These are phyloP conservation scores for Haemorhous mexicanus DNA, from an alignment of 2,113 vertebrate species.

Conservation along the genomic window DNA sequence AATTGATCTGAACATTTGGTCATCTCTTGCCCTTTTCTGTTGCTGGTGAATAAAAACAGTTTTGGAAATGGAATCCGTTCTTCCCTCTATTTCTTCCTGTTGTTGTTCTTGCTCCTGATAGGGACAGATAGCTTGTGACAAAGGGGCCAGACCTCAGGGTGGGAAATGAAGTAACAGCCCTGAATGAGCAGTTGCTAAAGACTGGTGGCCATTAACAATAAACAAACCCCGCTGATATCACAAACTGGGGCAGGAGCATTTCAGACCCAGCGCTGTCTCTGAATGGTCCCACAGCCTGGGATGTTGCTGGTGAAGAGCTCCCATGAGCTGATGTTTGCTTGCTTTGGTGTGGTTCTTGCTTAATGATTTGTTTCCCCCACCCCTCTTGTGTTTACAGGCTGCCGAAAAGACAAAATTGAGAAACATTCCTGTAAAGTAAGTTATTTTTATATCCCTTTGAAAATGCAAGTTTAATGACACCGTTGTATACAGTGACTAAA, in stretches of 20 bases:
- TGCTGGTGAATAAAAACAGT: slow-evolving; percentile 58
- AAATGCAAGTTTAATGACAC: slow-evolving; percentile 22
- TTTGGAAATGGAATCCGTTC: slow-evolving; percentile 3
- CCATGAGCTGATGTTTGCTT: background rate
- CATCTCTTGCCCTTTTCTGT: slow-evolving; percentile 66
- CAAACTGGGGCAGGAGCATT: background rate
- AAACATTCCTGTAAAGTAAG: slow-evolving; percentile 89
- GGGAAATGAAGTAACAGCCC: background rate
- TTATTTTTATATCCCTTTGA: slow-evolving; percentile 54
- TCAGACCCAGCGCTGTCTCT: background rate
- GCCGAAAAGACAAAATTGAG: slow-evolving; percentile 91
- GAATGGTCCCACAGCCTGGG: background rate
- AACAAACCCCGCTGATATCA: background rate
- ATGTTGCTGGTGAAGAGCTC: background rate
- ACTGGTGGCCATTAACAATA: background rate
- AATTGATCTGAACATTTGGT: slow-evolving; percentile 70
- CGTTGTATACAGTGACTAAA: background rate
- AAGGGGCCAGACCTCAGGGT: background rate
- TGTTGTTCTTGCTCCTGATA: background rate
- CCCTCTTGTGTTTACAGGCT: slow-evolving; percentile 81
- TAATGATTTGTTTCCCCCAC: slow-evolving; percentile 59
- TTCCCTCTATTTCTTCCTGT: background rate
- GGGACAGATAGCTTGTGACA: background rate
- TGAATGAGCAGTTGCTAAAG: background rate
- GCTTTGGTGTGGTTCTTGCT: slow-evolving; percentile 7